These are phyloP conservation scores for Aphaenogaster ashmeadi DNA, from an alignment of 1,140 invertebrate species.

Conservation along the genomic window DNA sequence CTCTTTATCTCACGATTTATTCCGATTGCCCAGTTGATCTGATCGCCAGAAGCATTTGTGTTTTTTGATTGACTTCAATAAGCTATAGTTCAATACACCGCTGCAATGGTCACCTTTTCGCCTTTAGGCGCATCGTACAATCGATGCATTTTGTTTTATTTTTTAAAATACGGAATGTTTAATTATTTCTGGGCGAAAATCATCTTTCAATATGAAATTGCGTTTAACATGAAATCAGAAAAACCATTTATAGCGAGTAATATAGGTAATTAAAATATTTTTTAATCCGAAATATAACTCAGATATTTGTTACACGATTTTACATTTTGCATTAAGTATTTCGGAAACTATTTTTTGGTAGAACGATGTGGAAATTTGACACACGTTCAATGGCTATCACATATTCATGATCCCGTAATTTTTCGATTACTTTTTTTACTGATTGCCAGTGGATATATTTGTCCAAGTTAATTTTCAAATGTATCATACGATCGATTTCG, in stretches of 20 bases:
- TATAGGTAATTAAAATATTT: not conserved
- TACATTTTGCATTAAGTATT: not conserved
- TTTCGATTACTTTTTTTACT: constrained; percentile 18
- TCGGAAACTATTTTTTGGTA: not conserved
- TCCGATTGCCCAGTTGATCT: not conserved
- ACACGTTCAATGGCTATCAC: not conserved
- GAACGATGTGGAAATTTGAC: not conserved
- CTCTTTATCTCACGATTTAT: constrained; percentile 13
- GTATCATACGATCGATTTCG: constrained; percentile 5
- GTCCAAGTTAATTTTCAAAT: constrained; percentile 25
- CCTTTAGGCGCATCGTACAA: not conserved
- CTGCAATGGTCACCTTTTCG: not conserved
- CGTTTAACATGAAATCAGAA: not conserved
- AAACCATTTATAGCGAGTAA: not conserved
- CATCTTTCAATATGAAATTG: not conserved
- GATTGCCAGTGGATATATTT: not conserved
- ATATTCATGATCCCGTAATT: constrained; percentile 17
- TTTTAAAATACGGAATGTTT: not conserved
- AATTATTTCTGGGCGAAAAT: not conserved
- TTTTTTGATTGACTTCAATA: constrained; percentile 3
- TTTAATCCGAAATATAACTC: not conserved
- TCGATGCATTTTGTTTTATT: not conserved
- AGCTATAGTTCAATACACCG: not conserved
- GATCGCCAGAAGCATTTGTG: not conserved
- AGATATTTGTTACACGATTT: not conserved